Evolutionary conservation across 1,140 invertebrate genomes (phyloP).

Genomic region (Rhopalosiphum maidis): DNA sequence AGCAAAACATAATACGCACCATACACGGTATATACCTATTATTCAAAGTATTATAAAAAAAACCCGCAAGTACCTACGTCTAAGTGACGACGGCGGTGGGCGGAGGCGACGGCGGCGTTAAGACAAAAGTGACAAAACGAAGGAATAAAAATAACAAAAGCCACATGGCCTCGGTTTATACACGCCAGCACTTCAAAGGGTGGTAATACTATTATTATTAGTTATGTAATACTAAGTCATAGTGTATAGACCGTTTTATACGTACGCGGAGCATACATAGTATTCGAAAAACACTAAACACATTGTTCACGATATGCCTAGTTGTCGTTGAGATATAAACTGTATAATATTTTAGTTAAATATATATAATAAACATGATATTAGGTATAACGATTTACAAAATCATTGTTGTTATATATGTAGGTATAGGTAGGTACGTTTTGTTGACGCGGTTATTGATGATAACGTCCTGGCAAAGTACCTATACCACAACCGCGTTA

Average conservation of each 20-base stretch:
- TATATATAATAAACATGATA: neutral
- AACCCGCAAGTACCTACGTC: neutral
- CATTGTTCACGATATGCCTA: neutral
- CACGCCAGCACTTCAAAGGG: constrained; percentile 28
- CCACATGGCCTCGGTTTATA: constrained; percentile 20
- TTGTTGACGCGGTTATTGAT: neutral
- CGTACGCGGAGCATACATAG: neutral
- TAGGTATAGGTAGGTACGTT: neutral
- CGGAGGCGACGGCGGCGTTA: neutral
- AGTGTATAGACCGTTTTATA: neutral
- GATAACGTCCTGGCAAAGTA: neutral
- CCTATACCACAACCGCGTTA: neutral
- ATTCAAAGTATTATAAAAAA: neutral
- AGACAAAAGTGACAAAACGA: constrained; percentile 44
- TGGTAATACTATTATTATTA: constrained; percentile 17
- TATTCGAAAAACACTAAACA: constrained; percentile 21
- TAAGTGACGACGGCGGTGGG: neutral
- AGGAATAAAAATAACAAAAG: constrained; percentile 29
- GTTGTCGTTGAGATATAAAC: neutral
- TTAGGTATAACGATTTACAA: neutral
- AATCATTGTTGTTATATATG: neutral
- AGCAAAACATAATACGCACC: neutral
- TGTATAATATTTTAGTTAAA: neutral
- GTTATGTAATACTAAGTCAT: neutral
- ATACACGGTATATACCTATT: neutral